These are phyloP conservation scores for Drosophila mettleri DNA, from an alignment of 2,888 invertebrate species.

Conservation along the genomic window DNA sequence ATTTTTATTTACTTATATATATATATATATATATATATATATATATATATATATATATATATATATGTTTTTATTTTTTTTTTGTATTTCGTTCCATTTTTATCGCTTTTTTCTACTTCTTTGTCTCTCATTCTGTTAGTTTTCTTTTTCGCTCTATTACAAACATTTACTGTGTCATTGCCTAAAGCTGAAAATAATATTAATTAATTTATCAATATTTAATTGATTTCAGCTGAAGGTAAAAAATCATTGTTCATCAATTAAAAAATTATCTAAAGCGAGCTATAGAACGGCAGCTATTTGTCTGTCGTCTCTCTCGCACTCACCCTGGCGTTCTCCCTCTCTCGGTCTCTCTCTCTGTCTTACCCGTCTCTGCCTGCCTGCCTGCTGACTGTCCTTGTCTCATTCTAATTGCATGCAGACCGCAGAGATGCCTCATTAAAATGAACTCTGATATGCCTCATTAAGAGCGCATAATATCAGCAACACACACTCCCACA, in stretches of 20 bases:
- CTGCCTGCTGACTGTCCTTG: background rate
- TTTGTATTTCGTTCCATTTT: too few relatives aligned
- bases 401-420: conserved; percentile 53
- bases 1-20: too few relatives aligned
- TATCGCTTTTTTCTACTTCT: too few relatives aligned
- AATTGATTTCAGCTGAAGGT: background rate
- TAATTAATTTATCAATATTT: background rate
- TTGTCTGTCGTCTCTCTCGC: too few relatives aligned
- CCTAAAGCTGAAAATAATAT: background rate
- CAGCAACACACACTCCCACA: conserved; percentile 21
- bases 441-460: conserved; percentile 67
- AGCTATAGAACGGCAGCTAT: too few relatives aligned
- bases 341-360: background rate
- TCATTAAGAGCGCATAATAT: conserved; percentile 52
- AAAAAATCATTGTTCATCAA: background rate
- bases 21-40: too few relatives aligned
- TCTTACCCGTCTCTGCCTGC: background rate
- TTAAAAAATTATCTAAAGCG: background rate
- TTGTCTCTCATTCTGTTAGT: background rate
- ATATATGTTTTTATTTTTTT: too few relatives aligned
- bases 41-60: too few relatives aligned
- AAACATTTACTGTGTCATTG: background rate
- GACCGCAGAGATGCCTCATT: conserved; percentile 63
- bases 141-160: background rate
- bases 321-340: background rate